A percentile compares a stretch with the other conserved stretches of the same genome.
Conservation (phyloP, 2,888 invertebrate species). For the Oithona nana region DNA sequence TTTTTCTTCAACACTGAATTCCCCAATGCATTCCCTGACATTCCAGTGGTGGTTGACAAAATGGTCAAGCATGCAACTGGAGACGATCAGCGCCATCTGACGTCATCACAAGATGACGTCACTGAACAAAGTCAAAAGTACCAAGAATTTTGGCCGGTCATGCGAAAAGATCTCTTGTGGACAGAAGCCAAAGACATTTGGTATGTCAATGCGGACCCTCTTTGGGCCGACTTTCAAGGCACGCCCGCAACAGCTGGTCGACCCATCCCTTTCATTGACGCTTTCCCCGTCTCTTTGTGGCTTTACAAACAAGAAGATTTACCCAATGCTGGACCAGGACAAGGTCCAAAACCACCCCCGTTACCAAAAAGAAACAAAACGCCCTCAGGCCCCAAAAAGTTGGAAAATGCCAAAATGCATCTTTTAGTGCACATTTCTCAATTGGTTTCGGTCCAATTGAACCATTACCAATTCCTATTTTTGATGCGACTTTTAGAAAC, state of each 20-base stretch:
- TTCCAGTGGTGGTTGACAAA: conserved; percentile 58
- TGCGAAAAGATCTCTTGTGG: conserved; percentile 44
- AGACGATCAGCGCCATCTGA: conserved; percentile 20
- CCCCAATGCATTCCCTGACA: conserved; percentile 47
- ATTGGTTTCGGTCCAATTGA: conserved; percentile 68
- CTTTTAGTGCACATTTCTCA: conserved; percentile 61
- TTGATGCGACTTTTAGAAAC: conserved; percentile 62
- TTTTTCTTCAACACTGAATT: conserved; percentile 57
- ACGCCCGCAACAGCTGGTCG: conserved; percentile 40
- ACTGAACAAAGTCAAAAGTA: background rate
- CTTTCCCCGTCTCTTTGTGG: conserved; percentile 30
- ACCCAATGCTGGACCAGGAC: background rate
- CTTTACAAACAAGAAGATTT: conserved; percentile 21
- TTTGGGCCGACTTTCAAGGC: conserved; percentile 81
- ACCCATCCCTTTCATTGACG: conserved; percentile 31
- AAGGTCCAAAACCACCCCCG: background rate
- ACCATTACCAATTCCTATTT: conserved; percentile 82
- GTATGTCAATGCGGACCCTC: conserved; percentile 64
- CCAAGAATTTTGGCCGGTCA: conserved; percentile 16
- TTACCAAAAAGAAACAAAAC: background rate
- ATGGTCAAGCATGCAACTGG: conserved; percentile 49
- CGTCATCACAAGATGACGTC: background rate
- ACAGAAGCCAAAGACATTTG: conserved; percentile 69
- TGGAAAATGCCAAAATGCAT: conserved; percentile 40
- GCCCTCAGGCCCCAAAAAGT: background rate